Conservation (phyloP, 1,140 invertebrate genomes). For the Ceratoteleas bidentatus region DNA sequence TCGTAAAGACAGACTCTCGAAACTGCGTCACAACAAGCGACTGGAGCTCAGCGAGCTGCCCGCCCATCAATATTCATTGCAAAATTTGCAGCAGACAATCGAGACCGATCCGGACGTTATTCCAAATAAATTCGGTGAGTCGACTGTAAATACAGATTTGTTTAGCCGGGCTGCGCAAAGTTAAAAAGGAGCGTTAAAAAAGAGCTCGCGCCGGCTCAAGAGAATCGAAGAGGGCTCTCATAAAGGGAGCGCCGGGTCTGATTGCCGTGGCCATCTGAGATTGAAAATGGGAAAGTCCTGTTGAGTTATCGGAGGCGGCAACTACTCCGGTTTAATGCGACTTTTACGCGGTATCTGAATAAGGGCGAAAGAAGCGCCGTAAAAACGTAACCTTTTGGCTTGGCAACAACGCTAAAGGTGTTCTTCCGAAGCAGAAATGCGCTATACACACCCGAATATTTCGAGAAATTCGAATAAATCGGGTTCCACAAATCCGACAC, state of each 20-base stretch:
- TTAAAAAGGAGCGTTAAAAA: neutral
- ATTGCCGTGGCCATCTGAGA: neutral
- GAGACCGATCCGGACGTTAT: constrained; percentile 88
- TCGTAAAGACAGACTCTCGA: constrained; percentile 75
- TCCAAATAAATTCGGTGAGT: constrained; percentile 87
- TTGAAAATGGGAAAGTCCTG: neutral
- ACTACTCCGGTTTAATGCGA: neutral
- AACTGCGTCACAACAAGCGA: constrained; percentile 79
- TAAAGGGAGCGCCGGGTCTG: neutral
- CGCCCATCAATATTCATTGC: constrained; percentile 79
- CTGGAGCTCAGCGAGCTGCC: constrained; percentile 78
- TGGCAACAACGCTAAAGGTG: too few relatives aligned
- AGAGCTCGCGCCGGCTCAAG: neutral
- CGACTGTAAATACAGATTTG: neutral
- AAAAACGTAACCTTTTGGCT: too few relatives aligned
- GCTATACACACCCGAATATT: too few relatives aligned
- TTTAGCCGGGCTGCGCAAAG: neutral
- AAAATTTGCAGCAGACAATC: constrained; percentile 80
- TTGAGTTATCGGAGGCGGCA: neutral
- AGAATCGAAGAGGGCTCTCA: neutral
- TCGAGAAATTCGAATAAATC: too few relatives aligned
- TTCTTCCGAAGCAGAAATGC: too few relatives aligned
- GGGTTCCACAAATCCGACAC: too few relatives aligned
- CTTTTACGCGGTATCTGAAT: neutral
- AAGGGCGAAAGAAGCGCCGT: neutral